Base-by-base conservation (phyloP, 2,888 invertebrate species). In the Sinodicranocentrus sp. region DNA sequence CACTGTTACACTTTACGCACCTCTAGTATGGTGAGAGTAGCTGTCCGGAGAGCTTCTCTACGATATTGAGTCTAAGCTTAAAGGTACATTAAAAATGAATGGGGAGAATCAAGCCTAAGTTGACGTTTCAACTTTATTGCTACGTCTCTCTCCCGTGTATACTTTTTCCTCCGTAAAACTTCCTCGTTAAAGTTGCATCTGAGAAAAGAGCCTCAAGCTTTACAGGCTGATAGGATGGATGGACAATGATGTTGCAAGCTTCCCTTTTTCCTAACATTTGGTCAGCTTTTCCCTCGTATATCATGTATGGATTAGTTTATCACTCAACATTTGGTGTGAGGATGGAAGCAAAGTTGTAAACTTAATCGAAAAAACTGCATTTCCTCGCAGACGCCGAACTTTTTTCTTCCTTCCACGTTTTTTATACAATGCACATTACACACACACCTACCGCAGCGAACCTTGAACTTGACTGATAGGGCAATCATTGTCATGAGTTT, bases 301-400 rank as follows among this genome's bases (percentile, higher is more conserved):
- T 44, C 44, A n/a, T 44, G 44, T n/a, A n/a, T 15, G 71, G 72
- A 80, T 65, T 65, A 72, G 19, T 44, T 54, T 63, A 71, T 63
- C 71, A 68, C 68, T 77, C 77, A 68, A 68, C 59, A 67, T 70
- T 65, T 72, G 17, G 25, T 65, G 13, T 19, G 63, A 8, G 26
- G 63, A 52, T 65, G 63, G 39, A n/a, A 19, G 57, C 28, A n/a
- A n/a, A 39, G 61, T 48, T 71, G 48, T 79, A 48, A 71, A 80
- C 72, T 80, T 80, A 80, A 80, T 80, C 79, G 79, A 72, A 80
- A 80, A 80, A n/a, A 80, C 54, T 72, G 72, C 79, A 80, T 71
- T 80, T 65, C 28, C 17, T n/a, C 15, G 70, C 25, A 6, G 21
- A 44, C 17, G 17, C n/a, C 39, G 39, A 72, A 39, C 39, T 5